phyloP scores from a whole-genome alignment of 2,113 vertebrate species.

The Chamaetylas fuelleborni region DNA sequence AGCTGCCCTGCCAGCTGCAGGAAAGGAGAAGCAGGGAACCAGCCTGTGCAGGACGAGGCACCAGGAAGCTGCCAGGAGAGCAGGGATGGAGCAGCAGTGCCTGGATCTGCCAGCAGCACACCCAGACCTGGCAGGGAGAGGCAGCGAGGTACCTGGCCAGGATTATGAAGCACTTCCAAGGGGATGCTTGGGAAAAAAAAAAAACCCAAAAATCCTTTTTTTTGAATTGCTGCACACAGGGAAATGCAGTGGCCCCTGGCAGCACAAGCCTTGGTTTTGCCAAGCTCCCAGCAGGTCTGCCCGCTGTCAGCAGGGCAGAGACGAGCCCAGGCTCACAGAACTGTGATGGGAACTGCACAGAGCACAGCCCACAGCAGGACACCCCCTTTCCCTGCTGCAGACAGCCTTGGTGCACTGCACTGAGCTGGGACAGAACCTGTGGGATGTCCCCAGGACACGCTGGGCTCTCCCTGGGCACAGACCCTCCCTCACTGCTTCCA shows the following conservation, averaged over 20 bases:
- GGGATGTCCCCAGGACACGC: accelerated
- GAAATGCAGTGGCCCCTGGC: accelerated
- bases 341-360: accelerated
- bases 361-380: background rate
- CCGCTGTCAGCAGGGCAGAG: accelerated
- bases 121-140: background rate
- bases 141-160: background rate
- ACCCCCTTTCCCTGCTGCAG: background rate
- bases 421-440: background rate
- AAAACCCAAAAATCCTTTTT: background rate
- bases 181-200: background rate
- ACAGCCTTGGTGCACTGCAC: accelerated
- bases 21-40: background rate
- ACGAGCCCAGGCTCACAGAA: accelerated
- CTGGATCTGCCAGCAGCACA: background rate
- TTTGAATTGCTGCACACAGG: background rate
- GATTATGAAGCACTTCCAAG: background rate
- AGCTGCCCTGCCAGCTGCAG: background rate
- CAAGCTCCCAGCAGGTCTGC: background rate
- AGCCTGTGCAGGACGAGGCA: background rate
- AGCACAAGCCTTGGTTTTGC: background rate
- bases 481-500: background rate
- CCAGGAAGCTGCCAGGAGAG: background rate
- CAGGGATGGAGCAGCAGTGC: background rate
- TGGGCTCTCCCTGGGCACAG: background rate